These are phyloP conservation scores for Sylvilagus bachmani DNA, from an alignment of 2,113 vertebrate species.

Conservation along the genomic window DNA sequence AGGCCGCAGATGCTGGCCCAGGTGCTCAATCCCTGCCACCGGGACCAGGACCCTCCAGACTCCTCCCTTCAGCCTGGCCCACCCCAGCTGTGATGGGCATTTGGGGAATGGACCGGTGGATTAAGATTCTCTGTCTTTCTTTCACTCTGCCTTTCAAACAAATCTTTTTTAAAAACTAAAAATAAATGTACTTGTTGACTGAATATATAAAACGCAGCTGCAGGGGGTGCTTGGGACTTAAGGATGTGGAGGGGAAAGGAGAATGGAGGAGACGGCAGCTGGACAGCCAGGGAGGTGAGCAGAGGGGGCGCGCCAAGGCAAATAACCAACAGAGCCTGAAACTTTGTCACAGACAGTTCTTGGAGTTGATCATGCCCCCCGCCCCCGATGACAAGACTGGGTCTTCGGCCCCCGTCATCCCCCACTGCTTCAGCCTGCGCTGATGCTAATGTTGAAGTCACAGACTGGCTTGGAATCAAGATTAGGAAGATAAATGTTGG, in stretches of 20 bases:
- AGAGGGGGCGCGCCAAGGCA: neutral
- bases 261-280: neutral
- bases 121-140: too few species aligned
- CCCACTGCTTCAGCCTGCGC: slow-evolving; percentile 61
- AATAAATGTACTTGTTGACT: neutral
- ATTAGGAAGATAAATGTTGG: slow-evolving; percentile 75
- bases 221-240: neutral
- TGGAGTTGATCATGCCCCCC: slow-evolving; percentile 73
- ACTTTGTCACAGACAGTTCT: slow-evolving; percentile 78
- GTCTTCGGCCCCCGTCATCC: slow-evolving; percentile 66
- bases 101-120: too few species aligned
- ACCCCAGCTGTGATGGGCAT: too few species aligned
- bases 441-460: slow-evolving; percentile 70
- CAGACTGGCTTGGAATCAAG: slow-evolving; percentile 79
- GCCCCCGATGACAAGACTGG: slow-evolving; percentile 64
- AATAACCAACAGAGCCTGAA: slow-evolving; percentile 73
- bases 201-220: neutral
- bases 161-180: too few species aligned
- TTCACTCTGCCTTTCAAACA: too few species aligned
- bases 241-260: neutral
- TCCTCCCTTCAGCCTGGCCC: too few species aligned
- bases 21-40: too few species aligned
- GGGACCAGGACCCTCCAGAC: too few species aligned
- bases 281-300: neutral
- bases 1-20: too few species aligned